Percentiles rank a stretch among this genome's conserved stretches.
phyloP scores from a whole-genome alignment of 2,888 invertebrate species.

The Oscheius sp. region DNA sequence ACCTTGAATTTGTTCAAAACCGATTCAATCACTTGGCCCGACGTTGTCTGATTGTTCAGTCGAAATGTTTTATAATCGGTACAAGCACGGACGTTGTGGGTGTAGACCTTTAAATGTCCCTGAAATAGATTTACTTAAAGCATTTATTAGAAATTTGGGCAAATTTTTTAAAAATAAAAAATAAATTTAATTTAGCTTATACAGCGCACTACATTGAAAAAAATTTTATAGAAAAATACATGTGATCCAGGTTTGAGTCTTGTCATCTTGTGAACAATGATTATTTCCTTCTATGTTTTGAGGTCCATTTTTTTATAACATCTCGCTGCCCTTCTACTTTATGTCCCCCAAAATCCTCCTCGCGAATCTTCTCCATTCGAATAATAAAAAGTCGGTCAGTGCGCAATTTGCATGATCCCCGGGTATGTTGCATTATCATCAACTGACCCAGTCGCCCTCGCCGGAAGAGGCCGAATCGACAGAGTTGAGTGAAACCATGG shows the following conservation, averaged over 20 bases:
- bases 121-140: slow-evolving; percentile 73
- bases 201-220: not conserved
- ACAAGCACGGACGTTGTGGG: slow-evolving; percentile 86
- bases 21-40: slow-evolving; percentile 82
- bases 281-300: too few species aligned
- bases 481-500: slow-evolving; percentile 58
- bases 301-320: too few species aligned
- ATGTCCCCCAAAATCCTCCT: not conserved
- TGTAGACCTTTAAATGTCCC: slow-evolving; percentile 91
- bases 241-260: too few species aligned
- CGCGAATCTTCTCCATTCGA: not conserved
- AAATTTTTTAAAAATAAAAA: too few species aligned
- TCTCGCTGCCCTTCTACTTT: not conserved
- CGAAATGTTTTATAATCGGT: slow-evolving; percentile 94
- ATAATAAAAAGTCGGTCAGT: slow-evolving; percentile 16
- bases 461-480: slow-evolving; percentile 51
- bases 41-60: slow-evolving; percentile 87
- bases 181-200: not conserved
- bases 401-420: slow-evolving; percentile 19
- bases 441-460: slow-evolving; percentile 33
- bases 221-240: too few species aligned
- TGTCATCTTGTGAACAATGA: too few species aligned
- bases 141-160: not conserved
- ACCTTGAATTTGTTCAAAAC: slow-evolving; percentile 81
- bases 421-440: not conserved